Base-by-base conservation (phyloP, 2,113 vertebrate species). In the Silurus glanis region DNA sequence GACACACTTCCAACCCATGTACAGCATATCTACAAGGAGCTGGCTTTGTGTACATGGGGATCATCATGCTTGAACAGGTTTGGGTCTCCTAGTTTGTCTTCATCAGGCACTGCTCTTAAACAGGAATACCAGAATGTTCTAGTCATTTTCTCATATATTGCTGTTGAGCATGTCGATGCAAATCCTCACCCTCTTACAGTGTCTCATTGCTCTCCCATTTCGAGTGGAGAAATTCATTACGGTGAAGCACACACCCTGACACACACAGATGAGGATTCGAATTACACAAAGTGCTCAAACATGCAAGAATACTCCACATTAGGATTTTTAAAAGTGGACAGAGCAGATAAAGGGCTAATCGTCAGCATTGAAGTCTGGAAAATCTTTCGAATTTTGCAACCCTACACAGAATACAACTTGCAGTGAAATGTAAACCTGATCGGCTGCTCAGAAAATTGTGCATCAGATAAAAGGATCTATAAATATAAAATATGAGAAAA, bases 261-360 rank as follows among this genome's bases (percentile, higher is more conserved):
- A 85, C 66, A 79, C 83, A 55, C 23, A 17, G 61, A 66, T 53
- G 9, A 85, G 49, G 14, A 79, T 56, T 67, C 17, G 9, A 67
- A 85, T 28, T 56, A 17, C 25, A 56, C 47, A 28, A n/a, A 75
- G 71, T 61, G 59, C 37, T 25, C 69, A 51, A 61, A 74, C 25
- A 9, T 62, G 56, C 12, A 75, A 47, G 45, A 2, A 69, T 67
- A 28, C 21, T 84, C 55, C 1, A 3, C 23, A 8, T n/a, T 58
- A 51, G 19, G 56, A 47, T 75, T 51, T 76, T 23, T 62, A 37
- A 53, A 51, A 23, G 19, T 75, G 4, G 0, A 76, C 10, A 2
- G 49, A 53, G 49, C 2, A n/a, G 21, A 51, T n/a, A 25, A 76
- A 53, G 10, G 10, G 74, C 49, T 53, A 76, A 76, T 74, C 45